Percentiles rank a stretch among this genome's conserved stretches.
Conservation (phyloP, 2,888 invertebrate genomes). For the Melanargia galathea region DNA sequence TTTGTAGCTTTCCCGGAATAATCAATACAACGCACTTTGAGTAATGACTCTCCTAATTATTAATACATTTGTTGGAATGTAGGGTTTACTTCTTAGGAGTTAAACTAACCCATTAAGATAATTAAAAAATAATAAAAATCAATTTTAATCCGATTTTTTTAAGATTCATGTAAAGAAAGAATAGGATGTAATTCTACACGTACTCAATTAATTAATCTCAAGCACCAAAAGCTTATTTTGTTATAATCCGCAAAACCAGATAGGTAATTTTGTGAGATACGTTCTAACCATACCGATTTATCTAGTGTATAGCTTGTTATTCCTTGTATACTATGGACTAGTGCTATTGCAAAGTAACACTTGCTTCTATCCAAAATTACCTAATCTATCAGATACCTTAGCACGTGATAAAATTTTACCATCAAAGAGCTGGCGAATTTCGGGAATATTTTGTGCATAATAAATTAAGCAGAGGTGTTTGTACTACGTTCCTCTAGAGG, state of each 20-base stretch:
- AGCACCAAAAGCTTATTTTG: no score
- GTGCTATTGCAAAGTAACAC: neutral
- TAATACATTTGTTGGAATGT: constrained; percentile 6
- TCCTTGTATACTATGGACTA: no score
- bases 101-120: neutral
- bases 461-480: neutral
- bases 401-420: neutral
- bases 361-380: neutral
- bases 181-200: neutral
- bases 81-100: neutral
- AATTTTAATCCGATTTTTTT: neutral
- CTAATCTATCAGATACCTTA: neutral
- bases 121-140: no score
- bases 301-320: no score
- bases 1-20: constrained; percentile 21
- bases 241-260: no score
- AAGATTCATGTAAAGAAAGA: neutral
- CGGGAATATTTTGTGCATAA: constrained; percentile 8
- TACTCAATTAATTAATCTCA: no score
- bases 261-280: no score
- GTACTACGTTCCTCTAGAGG: neutral
- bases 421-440: constrained; percentile 13
- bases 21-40: constrained; percentile 21
- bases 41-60: constrained; percentile 15
- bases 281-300: no score